Evolutionary conservation across 1,140 invertebrate genomes (phyloP).

Genomic region (Drosophila tropicalis): DNA sequence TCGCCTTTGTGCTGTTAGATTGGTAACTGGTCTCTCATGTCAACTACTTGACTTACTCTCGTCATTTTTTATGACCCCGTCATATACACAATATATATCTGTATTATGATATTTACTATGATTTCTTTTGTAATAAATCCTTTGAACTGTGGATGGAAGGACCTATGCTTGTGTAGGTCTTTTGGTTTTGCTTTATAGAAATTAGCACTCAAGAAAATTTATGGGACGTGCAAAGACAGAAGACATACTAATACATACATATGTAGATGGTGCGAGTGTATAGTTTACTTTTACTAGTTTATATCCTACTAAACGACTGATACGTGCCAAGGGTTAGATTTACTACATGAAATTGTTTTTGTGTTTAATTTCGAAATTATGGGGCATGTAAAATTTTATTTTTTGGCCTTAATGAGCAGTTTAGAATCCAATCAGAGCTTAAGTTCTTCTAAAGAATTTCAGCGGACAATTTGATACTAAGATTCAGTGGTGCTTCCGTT

Average conservation of each 20-base stretch:
- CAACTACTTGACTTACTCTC: slow-evolving; percentile 15
- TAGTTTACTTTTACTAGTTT: background rate
- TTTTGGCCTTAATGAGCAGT: background rate
- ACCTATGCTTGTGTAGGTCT: slow-evolving; percentile 12
- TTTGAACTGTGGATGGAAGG: slow-evolving; percentile 11
- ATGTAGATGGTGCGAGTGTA: no score
- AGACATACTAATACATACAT: background rate
- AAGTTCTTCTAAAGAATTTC: no score
- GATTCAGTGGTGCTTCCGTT: no score
- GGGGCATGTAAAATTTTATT: no score
- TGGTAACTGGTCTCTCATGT: slow-evolving; percentile 25
- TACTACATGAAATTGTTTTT: background rate
- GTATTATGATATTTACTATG: slow-evolving; percentile 39
- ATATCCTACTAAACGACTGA: background rate
- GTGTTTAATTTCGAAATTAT: background rate
- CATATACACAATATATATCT: slow-evolving; percentile 32
- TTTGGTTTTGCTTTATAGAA: slow-evolving; percentile 30
- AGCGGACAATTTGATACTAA: no score
- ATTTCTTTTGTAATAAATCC: slow-evolving; percentile 46
- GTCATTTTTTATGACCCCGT: slow-evolving; percentile 38
- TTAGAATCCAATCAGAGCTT: background rate
- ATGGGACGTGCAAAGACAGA: slow-evolving; percentile 3
- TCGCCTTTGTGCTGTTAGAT: slow-evolving; percentile 3
- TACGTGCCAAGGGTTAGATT: slow-evolving; percentile 11
- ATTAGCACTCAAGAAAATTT: slow-evolving; percentile 32